Evolutionary conservation across 2,888 invertebrate species (phyloP), one percentile per base, ranked within the genome.

Genomic region (Drosophila melanosoma): DNA sequence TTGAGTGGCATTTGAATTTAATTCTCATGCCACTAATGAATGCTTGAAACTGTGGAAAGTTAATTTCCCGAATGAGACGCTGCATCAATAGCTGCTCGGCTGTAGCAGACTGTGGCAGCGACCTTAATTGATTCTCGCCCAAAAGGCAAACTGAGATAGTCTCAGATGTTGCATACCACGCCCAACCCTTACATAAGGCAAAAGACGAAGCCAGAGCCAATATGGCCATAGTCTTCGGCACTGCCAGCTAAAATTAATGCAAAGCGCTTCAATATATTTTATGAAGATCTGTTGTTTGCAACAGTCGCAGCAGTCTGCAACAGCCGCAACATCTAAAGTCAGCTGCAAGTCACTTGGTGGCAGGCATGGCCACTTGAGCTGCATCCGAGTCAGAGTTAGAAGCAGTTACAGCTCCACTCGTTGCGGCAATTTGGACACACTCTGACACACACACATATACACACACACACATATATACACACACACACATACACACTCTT

Each of bases 251-350:
- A 65, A 87, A 86, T 86, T 86, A 83, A 83, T 90, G 89, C 74
- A 73, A 67, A 75, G 71, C 81, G 62, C 79, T 81, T 79, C 65
- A 87, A 88, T 88, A 81, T 86, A 85, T 88, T 85, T 80, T 73
- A 89, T 78, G 86, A 76, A 74, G 74, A 72, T 73, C 58, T 60
- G 33, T 54, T 68, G 69, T 57, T 65, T 67, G 81, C 69, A 62
- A 7, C 42, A 36, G 23, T 23, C 33, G 67, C 20, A 26, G 77
- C 53, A 52, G 61, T 12, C 29, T 45, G 54, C 51, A 70, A 40
- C 70, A 75, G 66, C 68, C 60, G 63, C 70, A 70, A 40, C 26
- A 51, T 45, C 58, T 57, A 61, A 75, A 29, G 60, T 51, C 53
- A 58, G 57, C 17, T 15, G 32, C 57, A 42, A 42, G 15, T 32